Evolutionary conservation across 92 coral and sea anemone species (phyloP), one percentile per base, ranked within the genome.

Genomic region (Bergia puertoricense): DNA sequence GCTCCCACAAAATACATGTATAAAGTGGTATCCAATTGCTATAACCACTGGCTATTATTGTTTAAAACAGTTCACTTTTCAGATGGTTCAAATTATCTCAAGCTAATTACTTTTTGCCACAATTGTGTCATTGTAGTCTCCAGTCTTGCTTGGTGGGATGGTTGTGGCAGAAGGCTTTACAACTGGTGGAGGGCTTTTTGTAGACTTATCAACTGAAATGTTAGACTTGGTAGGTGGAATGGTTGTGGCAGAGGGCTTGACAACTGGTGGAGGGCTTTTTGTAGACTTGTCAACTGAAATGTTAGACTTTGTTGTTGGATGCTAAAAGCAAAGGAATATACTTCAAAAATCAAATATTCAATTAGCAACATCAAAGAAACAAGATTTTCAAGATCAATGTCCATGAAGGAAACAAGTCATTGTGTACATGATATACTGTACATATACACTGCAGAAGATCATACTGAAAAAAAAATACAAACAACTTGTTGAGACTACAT

Each of bases 131-230:
- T 84, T 84, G 45, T 7, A 20, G n/a, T 0, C 38, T 43, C 8
- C 18, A n/a, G 56, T 67, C 39, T 8, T 30, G 44, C 5, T 57
- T 20, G 23, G 46, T 0, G 74, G 46, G 20, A 48, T 77, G 5
- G 66, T 3, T 46, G 82, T 46, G 81, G 0, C 3, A 4, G 18
- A 54, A 36, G 45, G 43, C 11, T 45, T 5, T 10, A 13, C 8
- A 5, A 1, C 77, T 13, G 54, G 71, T 0, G 14, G 11, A 10
- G 30, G 20, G 1, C 74, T 81, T n/a, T 44, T 69, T 43, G 87
- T 69, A 16, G 67, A 37, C 68, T 84, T 82, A 18, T 82, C 75
- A n/a, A 82, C 86, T 6, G 86, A 82, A 6, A 5, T 71, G 44
- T 82, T 82, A n/a, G 56, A 43, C 39, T 8, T 30, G 44, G 4